Percentiles rank a stretch among this genome's conserved stretches.
Conservation (phyloP, 2,797 vertebrate genomes). For the Tinamus major region DNA sequence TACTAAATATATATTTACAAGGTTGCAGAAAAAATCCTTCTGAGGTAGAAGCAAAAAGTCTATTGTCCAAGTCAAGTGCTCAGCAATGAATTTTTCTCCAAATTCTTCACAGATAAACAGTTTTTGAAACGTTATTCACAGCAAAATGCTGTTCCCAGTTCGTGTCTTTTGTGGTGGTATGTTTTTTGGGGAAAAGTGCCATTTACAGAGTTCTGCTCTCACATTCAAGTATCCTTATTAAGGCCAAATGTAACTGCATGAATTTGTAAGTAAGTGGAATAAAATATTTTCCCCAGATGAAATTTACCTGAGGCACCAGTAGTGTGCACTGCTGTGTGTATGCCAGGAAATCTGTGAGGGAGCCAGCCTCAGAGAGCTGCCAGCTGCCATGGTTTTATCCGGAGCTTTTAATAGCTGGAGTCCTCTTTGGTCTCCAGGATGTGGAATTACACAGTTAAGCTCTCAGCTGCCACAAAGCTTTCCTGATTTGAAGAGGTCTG, state of each 20-base stretch:
- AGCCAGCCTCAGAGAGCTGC: not conserved
- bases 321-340: accelerated
- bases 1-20: constrained; percentile 48
- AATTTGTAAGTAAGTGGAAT: not conserved
- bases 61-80: not conserved
- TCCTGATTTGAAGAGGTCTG: not conserved
- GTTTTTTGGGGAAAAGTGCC: not conserved
- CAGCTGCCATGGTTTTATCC: not conserved
- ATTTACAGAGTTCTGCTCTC: not conserved
- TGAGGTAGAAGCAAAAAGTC: not conserved
- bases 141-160: not conserved
- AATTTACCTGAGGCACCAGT: not conserved
- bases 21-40: not conserved
- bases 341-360: not conserved
- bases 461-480: not conserved
- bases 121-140: not conserved
- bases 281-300: not conserved
- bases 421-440: not conserved
- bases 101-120: not conserved
- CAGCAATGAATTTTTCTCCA: not conserved
- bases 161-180: not conserved
- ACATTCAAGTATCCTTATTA: not conserved
- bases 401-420: not conserved
- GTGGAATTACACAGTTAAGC: not conserved
- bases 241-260: not conserved